These are phyloP conservation scores for Atlantisia rogersi DNA, from an alignment of 2,113 vertebrate genomes.

Conservation along the genomic window DNA sequence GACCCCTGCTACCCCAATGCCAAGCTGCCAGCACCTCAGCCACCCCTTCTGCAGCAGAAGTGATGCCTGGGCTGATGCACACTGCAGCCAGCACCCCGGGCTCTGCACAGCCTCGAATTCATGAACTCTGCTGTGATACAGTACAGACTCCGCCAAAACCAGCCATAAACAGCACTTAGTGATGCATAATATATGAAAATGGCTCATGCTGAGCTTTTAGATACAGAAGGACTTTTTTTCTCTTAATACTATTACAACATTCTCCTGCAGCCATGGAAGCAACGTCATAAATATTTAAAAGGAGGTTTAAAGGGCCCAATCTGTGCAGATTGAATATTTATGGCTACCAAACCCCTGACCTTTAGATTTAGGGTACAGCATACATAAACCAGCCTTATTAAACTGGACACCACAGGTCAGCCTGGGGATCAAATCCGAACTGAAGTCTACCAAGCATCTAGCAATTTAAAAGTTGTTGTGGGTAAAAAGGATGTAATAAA, in stretches of 20 bases:
- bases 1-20: accelerated
- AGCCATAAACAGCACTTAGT: slow-evolving; percentile 7
- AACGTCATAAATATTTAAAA: slow-evolving; percentile 35
- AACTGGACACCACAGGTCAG: background rate
- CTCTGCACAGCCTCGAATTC: background rate
- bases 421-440: background rate
- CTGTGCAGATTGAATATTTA: background rate
- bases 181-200: slow-evolving; percentile 19
- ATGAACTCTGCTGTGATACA: background rate
- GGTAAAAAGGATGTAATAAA: background rate
- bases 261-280: slow-evolving; percentile 3
- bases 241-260: background rate
- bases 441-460: background rate
- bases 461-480: background rate
- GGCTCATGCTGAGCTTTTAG: slow-evolving; percentile 15
- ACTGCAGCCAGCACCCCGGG: background rate
- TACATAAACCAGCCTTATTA: background rate
- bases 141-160: background rate
- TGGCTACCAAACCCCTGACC: background rate
- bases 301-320: background rate
- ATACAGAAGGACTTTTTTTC: background rate
- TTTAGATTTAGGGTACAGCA: background rate
- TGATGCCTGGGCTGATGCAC: background rate
- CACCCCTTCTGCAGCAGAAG: accelerated
- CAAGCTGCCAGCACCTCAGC: background rate